phyloP scores from a whole-genome alignment of 2,797 vertebrate species.

The Betta splendens region DNA sequence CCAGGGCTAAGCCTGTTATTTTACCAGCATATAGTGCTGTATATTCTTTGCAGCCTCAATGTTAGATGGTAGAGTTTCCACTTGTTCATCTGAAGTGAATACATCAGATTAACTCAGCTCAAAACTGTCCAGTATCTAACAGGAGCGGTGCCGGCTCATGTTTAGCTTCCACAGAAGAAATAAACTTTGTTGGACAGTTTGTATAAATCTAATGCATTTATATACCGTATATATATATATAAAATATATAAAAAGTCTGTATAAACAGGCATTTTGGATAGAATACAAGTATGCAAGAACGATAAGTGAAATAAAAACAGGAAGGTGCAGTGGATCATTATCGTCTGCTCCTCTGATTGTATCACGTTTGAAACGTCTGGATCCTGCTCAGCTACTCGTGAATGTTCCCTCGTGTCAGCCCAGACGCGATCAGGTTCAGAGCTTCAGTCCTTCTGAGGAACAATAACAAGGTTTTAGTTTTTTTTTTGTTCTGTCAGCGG shows the following conservation, averaged over 20 bases:
- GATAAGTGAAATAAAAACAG: constrained; percentile 18
- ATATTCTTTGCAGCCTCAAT: neutral
- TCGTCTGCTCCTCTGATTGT: constrained; percentile 23
- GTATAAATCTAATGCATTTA: too few relatives aligned
- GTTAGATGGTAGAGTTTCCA: neutral
- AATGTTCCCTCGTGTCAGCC: constrained; percentile 10
- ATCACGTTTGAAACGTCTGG: constrained; percentile 22
- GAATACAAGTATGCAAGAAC: too few relatives aligned
- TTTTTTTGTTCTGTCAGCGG: constrained; percentile 22
- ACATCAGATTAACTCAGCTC: neutral
- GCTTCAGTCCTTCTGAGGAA: constrained; percentile 9
- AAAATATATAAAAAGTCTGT: too few relatives aligned
- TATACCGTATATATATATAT: too few relatives aligned
- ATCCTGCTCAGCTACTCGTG: constrained; percentile 21
- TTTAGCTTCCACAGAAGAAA: constrained; percentile 35
- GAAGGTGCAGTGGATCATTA: constrained; percentile 42
- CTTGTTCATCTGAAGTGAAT: neutral
- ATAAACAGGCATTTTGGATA: too few relatives aligned
- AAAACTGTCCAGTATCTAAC: constrained; percentile 1
- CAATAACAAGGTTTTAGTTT: constrained; percentile 21
- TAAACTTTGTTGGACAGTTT: constrained; percentile 8
- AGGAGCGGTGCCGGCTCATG: constrained; percentile 7
- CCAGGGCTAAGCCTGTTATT: neutral
- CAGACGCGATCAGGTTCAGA: constrained; percentile 10
- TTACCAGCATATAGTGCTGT: neutral